phyloP scores from a whole-genome alignment of 2,113 vertebrate genomes.

The Oryctolagus cuniculus region DNA sequence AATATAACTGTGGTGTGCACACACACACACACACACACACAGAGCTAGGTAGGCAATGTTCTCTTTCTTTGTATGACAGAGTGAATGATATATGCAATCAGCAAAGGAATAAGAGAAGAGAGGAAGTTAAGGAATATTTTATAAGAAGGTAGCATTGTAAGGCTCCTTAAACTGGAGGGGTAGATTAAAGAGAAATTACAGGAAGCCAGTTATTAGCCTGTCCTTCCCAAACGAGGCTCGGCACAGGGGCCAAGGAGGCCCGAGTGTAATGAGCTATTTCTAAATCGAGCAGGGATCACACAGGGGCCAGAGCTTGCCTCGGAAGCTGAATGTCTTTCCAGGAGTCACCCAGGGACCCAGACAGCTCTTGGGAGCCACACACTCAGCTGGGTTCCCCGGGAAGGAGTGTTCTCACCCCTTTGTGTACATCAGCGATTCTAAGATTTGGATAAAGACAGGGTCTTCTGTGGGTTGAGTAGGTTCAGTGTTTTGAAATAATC shows the following conservation, averaged over 20 bases:
- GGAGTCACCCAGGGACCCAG: background rate
- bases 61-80: background rate
- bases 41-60: background rate
- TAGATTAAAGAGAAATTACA: background rate
- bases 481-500: constrained; percentile 29
- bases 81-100: background rate
- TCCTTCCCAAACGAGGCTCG: background rate
- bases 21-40: background rate
- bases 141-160: background rate
- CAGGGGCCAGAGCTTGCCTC: background rate
- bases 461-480: background rate
- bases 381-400: background rate
- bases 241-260: background rate
- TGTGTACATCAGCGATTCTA: background rate
- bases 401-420: background rate
- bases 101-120: background rate
- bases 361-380: background rate
- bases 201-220: background rate
- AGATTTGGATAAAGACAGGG: background rate
- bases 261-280: background rate
- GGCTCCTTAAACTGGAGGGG: background rate
- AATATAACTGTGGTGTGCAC: background rate
- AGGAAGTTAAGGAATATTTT: background rate
- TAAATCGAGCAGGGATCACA: background rate
- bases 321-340: background rate